Evolutionary conservation across 1,140 invertebrate genomes (phyloP), one percentile per base, ranked within the genome.

Genomic region (Apis laboriosa): DNA sequence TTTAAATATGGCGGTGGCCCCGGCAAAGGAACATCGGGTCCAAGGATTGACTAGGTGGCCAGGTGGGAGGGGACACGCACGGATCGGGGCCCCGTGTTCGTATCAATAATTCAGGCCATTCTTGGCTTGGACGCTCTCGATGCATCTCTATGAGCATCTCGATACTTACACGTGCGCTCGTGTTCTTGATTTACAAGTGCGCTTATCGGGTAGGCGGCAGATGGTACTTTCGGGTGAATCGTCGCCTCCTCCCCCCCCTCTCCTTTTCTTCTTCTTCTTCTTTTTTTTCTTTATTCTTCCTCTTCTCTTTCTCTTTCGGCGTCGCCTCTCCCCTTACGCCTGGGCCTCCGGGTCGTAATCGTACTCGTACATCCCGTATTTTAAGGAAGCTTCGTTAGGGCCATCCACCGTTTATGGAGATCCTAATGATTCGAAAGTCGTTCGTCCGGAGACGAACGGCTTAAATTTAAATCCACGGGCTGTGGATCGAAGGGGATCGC

Each of bases 161-260:
- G 77, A 13, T 78, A 84, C 79, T 86, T 73, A 11, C 67, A 51
- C 55, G 71, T 84, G 79, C 71, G 77, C 80, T 68, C 83, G 88
- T 77, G 89, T 84, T 43, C 87, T 92, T 92, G 92, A 93, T 93
- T 93, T 93, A 92, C 91, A 92, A 92, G 89, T 92, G 87, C 90
- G 86, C 90, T 93, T 93, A 92, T 88, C 89, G 89, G 85, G 89
- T 91, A 92, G 89, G 90, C 90, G 90, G 92, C 91, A 91, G 90
- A 92, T 92, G 91, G 91, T 88, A 88, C 90, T 87, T 87, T 87
- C 80, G 75, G 64, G 66, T 28, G 68, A 76, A 84, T 68, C 19
- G 28, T 60, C 70, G 28, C 67, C 53, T 55, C 28, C 70, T 85
- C 78, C 74, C 78, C 81, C 68, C 66, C 43, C n/a, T 7, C 60